phyloP scores from a whole-genome alignment of 2,888 invertebrate species.

The Autographa gamma region DNA sequence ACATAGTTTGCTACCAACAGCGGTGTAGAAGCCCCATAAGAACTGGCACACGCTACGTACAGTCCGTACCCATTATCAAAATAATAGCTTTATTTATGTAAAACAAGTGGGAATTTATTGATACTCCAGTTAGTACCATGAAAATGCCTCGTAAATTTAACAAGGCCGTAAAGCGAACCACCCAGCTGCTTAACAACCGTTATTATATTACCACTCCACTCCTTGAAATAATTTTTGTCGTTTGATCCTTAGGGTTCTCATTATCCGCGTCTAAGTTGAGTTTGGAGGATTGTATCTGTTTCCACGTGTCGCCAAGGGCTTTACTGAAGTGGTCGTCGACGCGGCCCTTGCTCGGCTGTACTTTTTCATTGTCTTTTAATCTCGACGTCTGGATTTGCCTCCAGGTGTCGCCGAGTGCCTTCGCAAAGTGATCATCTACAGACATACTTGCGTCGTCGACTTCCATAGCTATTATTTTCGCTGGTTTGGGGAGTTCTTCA shows the following conservation, averaged over 20 bases:
- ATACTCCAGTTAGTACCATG: conserved; percentile 78
- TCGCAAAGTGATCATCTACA: conserved; percentile 97
- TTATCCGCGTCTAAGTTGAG: conserved; percentile 70
- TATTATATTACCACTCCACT: conserved; percentile 87
- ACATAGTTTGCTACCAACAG: conserved; percentile 26
- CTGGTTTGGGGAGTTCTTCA: conserved; percentile 77
- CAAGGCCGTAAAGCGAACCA: conserved; percentile 78
- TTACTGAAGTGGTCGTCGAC: conserved; percentile 98
- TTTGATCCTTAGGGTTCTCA: conserved; percentile 79
- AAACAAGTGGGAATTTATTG: conserved; percentile 84
- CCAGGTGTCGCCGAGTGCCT: conserved; percentile 96
- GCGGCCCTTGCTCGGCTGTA: conserved; percentile 73
- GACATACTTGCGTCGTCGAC: conserved; percentile 90
- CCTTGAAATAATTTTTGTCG: conserved; percentile 84
- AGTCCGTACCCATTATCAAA: conserved; percentile 64
- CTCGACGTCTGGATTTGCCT: conserved; percentile 91
- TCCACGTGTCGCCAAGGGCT: conserved; percentile 96
- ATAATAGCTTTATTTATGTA: conserved; percentile 76
- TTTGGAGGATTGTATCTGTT: conserved; percentile 91
- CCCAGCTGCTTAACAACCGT: conserved; percentile 64
- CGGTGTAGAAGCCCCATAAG: conserved; percentile 48
- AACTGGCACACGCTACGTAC: conserved; percentile 54
- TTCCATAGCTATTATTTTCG: conserved; percentile 88
- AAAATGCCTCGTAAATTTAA: conserved; percentile 81
- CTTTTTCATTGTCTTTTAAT: conserved; percentile 82